A percentile compares a stretch with the other conserved stretches of the same genome.
Evolutionary conservation across 2,113 vertebrate genomes (phyloP).

Genomic region (Platichthys flesus): DNA sequence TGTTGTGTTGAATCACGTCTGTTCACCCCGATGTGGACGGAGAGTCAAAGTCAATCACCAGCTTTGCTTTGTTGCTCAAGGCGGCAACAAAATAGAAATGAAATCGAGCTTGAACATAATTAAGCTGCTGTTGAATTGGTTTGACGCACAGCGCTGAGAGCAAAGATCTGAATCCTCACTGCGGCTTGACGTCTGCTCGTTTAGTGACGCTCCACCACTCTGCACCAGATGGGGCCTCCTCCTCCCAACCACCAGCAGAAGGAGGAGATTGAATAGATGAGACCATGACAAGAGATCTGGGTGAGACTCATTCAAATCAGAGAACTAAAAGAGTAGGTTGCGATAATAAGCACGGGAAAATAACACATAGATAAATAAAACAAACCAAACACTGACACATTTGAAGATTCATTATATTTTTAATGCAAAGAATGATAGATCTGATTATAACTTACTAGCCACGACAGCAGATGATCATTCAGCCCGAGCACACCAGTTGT

Average conservation of each 20-base stretch:
- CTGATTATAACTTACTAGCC: too few species aligned
- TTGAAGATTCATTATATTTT: too few species aligned
- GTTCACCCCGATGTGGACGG: constrained; percentile 3
- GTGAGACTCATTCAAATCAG: neutral
- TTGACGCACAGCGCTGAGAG: constrained; percentile 34
- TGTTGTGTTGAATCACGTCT: too few species aligned
- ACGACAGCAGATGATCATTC: too few species aligned
- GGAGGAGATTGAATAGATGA: neutral
- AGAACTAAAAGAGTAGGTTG: neutral
- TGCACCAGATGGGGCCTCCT: constrained; percentile 32
- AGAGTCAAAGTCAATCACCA: constrained; percentile 9
- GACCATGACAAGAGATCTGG: too few species aligned
- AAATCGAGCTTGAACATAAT: constrained; percentile 43
- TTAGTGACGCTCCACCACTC: constrained; percentile 18
- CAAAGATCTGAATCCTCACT: constrained; percentile 45
- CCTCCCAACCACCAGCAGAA: constrained; percentile 5
- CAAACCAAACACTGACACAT: too few species aligned
- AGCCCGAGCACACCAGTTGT: too few species aligned
- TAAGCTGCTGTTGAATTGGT: constrained; percentile 28
- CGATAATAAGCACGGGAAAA: too few species aligned
- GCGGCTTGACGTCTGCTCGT: constrained; percentile 41
- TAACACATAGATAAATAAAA: neutral
- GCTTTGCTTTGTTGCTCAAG: constrained; percentile 20
- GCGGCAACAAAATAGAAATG: constrained; percentile 21
- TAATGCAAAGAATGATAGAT: too few species aligned